These are phyloP conservation scores for Lepeophtheirus nordmannii DNA, from an alignment of 2,888 invertebrate genomes.

Conservation along the genomic window DNA sequence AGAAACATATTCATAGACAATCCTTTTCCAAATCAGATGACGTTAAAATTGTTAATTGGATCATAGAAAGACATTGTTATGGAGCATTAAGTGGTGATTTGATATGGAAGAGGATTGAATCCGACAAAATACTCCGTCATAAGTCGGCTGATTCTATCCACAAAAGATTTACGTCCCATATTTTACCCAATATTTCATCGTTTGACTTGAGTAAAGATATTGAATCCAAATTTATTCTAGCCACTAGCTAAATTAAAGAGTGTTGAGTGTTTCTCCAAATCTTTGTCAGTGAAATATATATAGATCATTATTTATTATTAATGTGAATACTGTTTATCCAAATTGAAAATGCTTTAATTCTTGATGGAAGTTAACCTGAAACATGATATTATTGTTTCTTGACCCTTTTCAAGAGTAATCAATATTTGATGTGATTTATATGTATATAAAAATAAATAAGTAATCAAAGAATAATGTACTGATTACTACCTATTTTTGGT, in stretches of 20 bases:
- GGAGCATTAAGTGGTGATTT: not conserved
- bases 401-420: no score
- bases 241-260: not conserved
- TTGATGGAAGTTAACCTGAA: no score
- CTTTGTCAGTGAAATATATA: no score
- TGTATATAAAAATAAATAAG: no score
- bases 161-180: not conserved
- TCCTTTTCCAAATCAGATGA: not conserved
- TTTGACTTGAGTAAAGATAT: not conserved
- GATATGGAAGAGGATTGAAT: constrained; percentile 6
- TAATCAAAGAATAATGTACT: no score
- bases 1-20: not conserved
- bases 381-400: no score
- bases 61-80: not conserved
- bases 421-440: no score
- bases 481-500: no score
- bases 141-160: not conserved
- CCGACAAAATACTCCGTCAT: not conserved
- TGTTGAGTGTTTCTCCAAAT: no score
- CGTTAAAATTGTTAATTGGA: not conserved
- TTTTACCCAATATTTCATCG: not conserved
- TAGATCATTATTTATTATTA: no score
- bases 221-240: not conserved
- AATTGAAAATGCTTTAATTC: no score
- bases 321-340: no score